Conservation (phyloP, 2,888 invertebrate species). For the Ethmia dodecea region DNA sequence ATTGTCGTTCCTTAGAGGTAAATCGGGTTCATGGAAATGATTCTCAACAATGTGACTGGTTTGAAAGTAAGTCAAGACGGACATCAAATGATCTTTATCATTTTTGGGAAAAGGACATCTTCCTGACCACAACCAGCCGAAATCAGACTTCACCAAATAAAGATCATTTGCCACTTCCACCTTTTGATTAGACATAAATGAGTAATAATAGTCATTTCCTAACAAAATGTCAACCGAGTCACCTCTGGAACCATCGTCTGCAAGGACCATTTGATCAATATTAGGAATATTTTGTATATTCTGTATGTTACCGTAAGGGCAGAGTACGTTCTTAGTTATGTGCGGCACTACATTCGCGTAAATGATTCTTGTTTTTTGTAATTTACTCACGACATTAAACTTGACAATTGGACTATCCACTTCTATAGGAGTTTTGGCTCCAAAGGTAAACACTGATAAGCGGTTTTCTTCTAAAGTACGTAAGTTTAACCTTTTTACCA, state of each 20-base stretch:
- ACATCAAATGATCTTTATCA: slow-evolving; percentile 1
- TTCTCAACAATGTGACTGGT: neutral
- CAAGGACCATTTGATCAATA: slow-evolving; percentile 4
- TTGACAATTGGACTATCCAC: neutral
- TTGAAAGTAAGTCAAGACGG: slow-evolving; percentile 16
- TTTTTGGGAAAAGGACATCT: neutral
- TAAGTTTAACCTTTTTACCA: slow-evolving; percentile 1
- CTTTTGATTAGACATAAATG: slow-evolving; percentile 13
- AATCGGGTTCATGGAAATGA: slow-evolving; percentile 15
- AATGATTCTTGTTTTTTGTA: neutral
- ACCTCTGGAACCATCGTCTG: slow-evolving; percentile 16
- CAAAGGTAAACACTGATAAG: slow-evolving; percentile 7
- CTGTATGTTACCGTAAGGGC: too few relatives aligned
- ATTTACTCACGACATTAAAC: too few relatives aligned
- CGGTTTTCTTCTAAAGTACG: neutral
- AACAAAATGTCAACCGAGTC: slow-evolving; percentile 16
- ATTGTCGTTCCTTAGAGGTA: slow-evolving; percentile 10
- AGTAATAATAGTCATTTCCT: slow-evolving; percentile 21
- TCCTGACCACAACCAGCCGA: slow-evolving; percentile 20
- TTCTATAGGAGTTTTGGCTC: slow-evolving; percentile 1
- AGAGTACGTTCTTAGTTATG: neutral
- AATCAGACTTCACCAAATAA: slow-evolving; percentile 16
- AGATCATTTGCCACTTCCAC: slow-evolving; percentile 12
- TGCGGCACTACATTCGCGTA: neutral
- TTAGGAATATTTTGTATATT: neutral